Percentiles rank a stretch among this genome's conserved stretches.
phyloP scores from a whole-genome alignment of 2,797 vertebrate species.

The Meriones psammophilus region DNA sequence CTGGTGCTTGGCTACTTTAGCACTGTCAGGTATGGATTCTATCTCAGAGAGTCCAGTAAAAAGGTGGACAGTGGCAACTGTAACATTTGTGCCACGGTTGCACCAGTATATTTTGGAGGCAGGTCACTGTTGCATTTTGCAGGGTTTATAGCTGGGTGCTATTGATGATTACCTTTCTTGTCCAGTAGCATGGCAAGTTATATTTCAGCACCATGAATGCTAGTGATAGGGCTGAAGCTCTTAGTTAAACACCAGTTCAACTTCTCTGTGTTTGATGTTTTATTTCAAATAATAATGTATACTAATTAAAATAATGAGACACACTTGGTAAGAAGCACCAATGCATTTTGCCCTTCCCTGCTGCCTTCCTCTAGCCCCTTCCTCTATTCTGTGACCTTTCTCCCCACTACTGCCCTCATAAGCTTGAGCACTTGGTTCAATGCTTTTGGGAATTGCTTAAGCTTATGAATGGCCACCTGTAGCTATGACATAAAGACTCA shows the following conservation, averaged over 20 bases:
- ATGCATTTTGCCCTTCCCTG: accelerated
- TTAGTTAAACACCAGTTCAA: not conserved
- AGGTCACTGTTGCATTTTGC: not conserved
- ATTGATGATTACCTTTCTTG: not conserved
- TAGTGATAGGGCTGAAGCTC: not conserved
- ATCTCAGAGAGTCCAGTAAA: no score
- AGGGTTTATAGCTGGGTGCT: not conserved
- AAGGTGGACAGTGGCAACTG: not conserved
- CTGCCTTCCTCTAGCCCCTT: accelerated
- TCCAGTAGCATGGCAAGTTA: not conserved
- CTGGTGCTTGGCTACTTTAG: not conserved
- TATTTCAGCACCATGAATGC: not conserved
- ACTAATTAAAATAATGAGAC: not conserved
- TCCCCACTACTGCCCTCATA: not conserved
- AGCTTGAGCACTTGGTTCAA: not conserved
- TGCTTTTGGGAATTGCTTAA: not conserved
- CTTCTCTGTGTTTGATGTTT: not conserved
- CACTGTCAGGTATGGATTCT: not conserved
- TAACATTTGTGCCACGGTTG: not conserved
- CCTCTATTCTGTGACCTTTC: accelerated
- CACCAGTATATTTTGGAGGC: not conserved
- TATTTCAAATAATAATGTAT: not conserved
- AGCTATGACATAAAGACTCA: not conserved
- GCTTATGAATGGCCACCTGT: not conserved
- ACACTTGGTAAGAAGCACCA: not conserved